Evolutionary conservation across 2,113 vertebrate species (phyloP).

Genomic region (Heteronetta atricapilla): DNA sequence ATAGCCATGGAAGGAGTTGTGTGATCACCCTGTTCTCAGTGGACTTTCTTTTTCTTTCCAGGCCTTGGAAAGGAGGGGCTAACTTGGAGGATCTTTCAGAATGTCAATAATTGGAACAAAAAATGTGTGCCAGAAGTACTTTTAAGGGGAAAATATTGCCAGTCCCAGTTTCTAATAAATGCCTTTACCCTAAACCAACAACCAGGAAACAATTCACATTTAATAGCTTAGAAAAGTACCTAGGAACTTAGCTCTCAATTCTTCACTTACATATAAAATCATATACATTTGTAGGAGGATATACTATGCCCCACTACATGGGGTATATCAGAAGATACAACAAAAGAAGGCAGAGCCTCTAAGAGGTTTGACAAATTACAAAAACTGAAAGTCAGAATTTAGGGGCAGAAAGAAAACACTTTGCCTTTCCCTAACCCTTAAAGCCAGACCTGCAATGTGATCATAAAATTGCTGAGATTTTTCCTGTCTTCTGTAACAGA

Average conservation of each 20-base stretch:
- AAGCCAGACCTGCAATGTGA: neutral
- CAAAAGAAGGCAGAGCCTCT: neutral
- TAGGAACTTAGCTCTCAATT: neutral
- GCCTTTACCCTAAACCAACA: neutral
- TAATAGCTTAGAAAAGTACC: neutral
- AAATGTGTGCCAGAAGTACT: neutral
- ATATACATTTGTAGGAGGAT: neutral
- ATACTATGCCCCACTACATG: neutral
- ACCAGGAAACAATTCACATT: neutral
- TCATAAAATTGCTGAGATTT: rapidly evolving
- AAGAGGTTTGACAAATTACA: neutral
- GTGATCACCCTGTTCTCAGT: neutral
- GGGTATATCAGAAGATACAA: neutral
- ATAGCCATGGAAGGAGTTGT: neutral
- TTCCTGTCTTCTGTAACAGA: neutral
- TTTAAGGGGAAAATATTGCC: neutral
- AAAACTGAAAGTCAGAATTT: neutral
- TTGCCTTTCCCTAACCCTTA: neutral
- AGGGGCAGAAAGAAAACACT: neutral
- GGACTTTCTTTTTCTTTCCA: neutral
- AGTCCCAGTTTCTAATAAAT: neutral
- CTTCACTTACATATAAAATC: neutral
- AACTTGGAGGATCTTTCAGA: neutral
- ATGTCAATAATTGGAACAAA: neutral
- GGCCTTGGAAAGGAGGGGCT: neutral